Conservation (phyloP, 2,797 vertebrate species). For the Muscicapa comitata region DNA sequence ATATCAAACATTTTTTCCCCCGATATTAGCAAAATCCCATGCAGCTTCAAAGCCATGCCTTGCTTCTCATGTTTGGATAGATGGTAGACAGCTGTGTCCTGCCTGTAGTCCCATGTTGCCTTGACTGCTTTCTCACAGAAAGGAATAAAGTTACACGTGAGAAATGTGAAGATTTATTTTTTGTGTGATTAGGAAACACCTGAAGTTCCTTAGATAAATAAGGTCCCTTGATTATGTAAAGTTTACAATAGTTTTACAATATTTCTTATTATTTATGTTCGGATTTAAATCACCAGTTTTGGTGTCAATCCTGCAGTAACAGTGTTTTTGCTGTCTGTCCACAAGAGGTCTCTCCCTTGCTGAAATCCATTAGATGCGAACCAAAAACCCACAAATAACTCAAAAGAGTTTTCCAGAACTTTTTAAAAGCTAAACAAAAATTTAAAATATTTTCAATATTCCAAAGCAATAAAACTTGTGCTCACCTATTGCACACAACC, state of each 20-base stretch:
- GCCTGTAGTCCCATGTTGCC: neutral
- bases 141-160: neutral
- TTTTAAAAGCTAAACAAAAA: neutral
- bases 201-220: neutral
- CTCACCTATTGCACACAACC: neutral
- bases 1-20: neutral
- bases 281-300: neutral
- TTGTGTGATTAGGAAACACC: neutral
- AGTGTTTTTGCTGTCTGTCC: neutral
- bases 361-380: neutral
- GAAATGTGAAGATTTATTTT: neutral
- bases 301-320: neutral
- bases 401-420: neutral
- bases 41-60: neutral
- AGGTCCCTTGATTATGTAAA: neutral
- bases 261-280: neutral
- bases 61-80: neutral
- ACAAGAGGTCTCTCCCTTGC: slow-evolving; percentile 43
- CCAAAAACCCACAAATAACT: neutral
- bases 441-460: neutral
- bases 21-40: neutral
- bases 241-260: neutral
- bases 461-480: neutral
- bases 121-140: neutral
- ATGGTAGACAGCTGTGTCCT: neutral